Evolutionary conservation across 2,888 invertebrate species (phyloP).

Genomic region (Drosophila villosipedis): DNA sequence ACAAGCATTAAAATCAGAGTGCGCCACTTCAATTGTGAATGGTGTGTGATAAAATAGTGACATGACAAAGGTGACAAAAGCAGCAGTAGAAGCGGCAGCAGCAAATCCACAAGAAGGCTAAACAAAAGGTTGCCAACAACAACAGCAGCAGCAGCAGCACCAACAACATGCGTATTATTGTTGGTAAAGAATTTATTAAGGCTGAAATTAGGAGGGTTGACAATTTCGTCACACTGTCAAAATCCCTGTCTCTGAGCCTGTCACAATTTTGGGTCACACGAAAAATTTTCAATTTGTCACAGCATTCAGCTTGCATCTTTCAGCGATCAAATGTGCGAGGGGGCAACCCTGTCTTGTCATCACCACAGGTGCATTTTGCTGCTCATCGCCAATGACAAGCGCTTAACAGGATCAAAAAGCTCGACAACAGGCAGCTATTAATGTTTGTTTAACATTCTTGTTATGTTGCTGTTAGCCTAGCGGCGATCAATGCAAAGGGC

Average conservation of each 20-base stretch:
- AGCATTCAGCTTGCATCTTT: constrained; percentile 33
- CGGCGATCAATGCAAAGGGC: constrained; percentile 18
- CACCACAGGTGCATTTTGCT: constrained; percentile 20
- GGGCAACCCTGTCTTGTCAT: not conserved
- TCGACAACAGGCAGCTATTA: not conserved
- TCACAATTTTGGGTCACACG: constrained; percentile 37
- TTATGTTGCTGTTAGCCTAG: not conserved
- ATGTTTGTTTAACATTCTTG: not conserved
- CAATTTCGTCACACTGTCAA: constrained; percentile 71
- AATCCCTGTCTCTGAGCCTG: constrained; percentile 37
- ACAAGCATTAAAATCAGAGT: constrained; percentile 48
- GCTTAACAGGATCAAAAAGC: constrained; percentile 8
- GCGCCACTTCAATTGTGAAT: constrained; percentile 51
- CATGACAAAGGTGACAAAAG: constrained; percentile 76
- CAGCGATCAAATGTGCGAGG: constrained; percentile 8
- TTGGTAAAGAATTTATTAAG: constrained; percentile 68
- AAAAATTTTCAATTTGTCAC: constrained; percentile 46
- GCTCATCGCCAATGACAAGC: not conserved
- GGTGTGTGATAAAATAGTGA: constrained; percentile 69
- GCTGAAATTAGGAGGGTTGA: constrained; percentile 79
- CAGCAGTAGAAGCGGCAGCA: constrained; percentile 18
- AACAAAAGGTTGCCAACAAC: constrained; percentile 65
- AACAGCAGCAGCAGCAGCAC: constrained; percentile 25
- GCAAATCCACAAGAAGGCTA: constrained; percentile 76
- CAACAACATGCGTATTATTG: constrained; percentile 42